phyloP scores from a whole-genome alignment of 2,888 invertebrate genomes.

The Pterostichus madidus region DNA sequence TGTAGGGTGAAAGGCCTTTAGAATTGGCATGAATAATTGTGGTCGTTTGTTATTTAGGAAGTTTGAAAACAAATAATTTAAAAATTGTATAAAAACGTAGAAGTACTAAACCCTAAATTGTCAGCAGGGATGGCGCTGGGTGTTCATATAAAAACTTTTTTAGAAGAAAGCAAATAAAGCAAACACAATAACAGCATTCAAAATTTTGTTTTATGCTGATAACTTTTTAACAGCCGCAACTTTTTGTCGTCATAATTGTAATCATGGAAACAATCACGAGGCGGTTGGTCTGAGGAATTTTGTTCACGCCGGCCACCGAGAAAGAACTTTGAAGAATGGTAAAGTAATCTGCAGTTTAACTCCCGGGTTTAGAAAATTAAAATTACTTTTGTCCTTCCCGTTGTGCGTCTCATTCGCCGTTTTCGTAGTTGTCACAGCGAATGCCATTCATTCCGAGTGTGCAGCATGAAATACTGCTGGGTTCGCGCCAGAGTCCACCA shows the following conservation, averaged over 20 bases:
- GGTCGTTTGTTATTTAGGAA: not conserved
- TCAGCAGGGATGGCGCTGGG: not conserved
- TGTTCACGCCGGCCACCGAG: conserved; percentile 18
- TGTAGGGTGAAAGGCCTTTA: too few relatives aligned
- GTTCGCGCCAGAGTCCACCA: not conserved
- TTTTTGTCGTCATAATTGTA: conserved; percentile 69
- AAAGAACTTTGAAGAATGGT: conserved; percentile 68
- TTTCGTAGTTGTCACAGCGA: not conserved
- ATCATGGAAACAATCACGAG: conserved; percentile 68
- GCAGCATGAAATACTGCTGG: conserved; percentile 25
- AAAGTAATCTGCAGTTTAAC: conserved; percentile 67
- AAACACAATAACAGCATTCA: conserved; percentile 68
- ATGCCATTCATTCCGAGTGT: conserved; percentile 10
- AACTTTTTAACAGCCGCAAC: conserved; percentile 69
- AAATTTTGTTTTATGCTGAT: conserved; percentile 68
- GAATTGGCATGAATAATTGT: not conserved
- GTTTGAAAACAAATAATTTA: not conserved
- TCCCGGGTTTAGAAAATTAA: conserved; percentile 68
- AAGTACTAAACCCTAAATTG: not conserved
- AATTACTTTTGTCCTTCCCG: conserved; percentile 60
- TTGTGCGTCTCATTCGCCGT: conserved; percentile 35
- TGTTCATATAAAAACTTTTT: conserved; percentile 27
- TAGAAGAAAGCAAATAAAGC: conserved; percentile 59
- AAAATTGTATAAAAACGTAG: conserved; percentile 9
- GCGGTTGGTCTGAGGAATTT: conserved; percentile 36